Conservation (phyloP, 2,888 invertebrate species). For the Coronaproctus castanopsis region DNA sequence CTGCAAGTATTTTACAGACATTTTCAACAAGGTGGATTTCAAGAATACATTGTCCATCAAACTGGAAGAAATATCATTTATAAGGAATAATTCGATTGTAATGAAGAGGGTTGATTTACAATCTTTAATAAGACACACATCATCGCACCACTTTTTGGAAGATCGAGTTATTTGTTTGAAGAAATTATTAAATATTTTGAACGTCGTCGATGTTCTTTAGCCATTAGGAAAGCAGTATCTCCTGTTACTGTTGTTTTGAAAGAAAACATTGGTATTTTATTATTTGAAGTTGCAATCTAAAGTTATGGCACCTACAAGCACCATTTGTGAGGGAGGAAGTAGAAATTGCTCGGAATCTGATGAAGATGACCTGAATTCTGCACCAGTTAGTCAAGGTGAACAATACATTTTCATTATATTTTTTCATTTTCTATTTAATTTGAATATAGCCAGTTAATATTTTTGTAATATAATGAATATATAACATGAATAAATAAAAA, state of each 20-base stretch:
- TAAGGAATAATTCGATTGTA: slow-evolving; percentile 9
- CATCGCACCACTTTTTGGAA: slow-evolving; percentile 59
- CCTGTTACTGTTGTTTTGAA: background rate
- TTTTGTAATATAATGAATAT: too few species aligned
- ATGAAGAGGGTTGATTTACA: slow-evolving; percentile 49
- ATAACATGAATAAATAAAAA: too few species aligned
- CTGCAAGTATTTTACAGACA: too few species aligned
- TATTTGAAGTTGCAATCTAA: background rate
- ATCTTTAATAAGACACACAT: slow-evolving; percentile 55
- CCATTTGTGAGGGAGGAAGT: slow-evolving; percentile 9
- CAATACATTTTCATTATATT: background rate
- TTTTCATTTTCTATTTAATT: too few species aligned
- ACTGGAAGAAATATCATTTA: slow-evolving; percentile 11
- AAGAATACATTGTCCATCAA: slow-evolving; percentile 9
- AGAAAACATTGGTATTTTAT: background rate
- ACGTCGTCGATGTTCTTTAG: slow-evolving; percentile 10
- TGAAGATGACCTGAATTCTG: slow-evolving; percentile 14
- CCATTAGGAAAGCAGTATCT: slow-evolving; percentile 14
- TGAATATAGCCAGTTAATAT: too few species aligned
- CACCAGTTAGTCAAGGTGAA: slow-evolving; percentile 12
- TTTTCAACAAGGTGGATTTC: slow-evolving; percentile 8
- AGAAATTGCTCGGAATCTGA: slow-evolving; percentile 15
- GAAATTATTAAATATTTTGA: background rate
- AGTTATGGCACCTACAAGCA: slow-evolving; percentile 15
- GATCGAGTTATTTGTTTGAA: slow-evolving; percentile 12